Percentiles rank a stretch among this genome's conserved stretches.
Evolutionary conservation across 2,888 invertebrate genomes (phyloP).

Genomic region (Ophion slaviceki): DNA sequence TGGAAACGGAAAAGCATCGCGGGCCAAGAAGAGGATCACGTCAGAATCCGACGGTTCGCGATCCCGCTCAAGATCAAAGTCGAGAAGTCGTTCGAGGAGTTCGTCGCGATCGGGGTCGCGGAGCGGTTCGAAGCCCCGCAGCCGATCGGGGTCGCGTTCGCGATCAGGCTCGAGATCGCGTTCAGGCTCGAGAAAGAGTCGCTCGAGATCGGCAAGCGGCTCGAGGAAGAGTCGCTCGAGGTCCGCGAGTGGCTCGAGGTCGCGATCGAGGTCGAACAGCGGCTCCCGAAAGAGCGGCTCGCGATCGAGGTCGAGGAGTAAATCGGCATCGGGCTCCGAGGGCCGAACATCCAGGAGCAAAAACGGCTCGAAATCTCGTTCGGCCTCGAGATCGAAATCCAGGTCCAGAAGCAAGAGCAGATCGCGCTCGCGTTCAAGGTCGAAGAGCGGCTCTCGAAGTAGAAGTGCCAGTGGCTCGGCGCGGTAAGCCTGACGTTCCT

Average conservation of each 20-base stretch:
- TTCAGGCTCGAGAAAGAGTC: constrained; percentile 82
- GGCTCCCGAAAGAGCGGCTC: constrained; percentile 82
- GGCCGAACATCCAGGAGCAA: constrained; percentile 71
- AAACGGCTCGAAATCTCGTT: constrained; percentile 62
- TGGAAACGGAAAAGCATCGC: constrained; percentile 84
- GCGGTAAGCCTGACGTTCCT: constrained; percentile 68
- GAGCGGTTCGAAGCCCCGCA: constrained; percentile 81
- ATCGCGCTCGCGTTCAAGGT: constrained; percentile 77
- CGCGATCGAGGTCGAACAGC: constrained; percentile 81
- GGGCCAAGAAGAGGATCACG: constrained; percentile 85
- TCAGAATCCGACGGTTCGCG: constrained; percentile 87
- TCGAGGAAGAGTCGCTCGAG: constrained; percentile 80
- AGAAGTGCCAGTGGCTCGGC: constrained; percentile 79
- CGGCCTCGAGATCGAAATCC: constrained; percentile 72
- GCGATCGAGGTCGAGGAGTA: constrained; percentile 81
- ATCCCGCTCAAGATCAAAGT: constrained; percentile 77
- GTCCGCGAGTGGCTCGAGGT: constrained; percentile 75
- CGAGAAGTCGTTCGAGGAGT: constrained; percentile 74
- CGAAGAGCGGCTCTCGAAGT: constrained; percentile 75
- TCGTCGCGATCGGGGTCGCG: constrained; percentile 80
- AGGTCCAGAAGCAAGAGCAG: constrained; percentile 73
- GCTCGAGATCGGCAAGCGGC: constrained; percentile 78
- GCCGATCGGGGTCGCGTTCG: constrained; percentile 77
- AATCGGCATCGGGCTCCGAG: constrained; percentile 80
- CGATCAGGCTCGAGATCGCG: constrained; percentile 79